phyloP scores from a whole-genome alignment of 2,113 vertebrate species.

The Eptesicus fuscus region DNA sequence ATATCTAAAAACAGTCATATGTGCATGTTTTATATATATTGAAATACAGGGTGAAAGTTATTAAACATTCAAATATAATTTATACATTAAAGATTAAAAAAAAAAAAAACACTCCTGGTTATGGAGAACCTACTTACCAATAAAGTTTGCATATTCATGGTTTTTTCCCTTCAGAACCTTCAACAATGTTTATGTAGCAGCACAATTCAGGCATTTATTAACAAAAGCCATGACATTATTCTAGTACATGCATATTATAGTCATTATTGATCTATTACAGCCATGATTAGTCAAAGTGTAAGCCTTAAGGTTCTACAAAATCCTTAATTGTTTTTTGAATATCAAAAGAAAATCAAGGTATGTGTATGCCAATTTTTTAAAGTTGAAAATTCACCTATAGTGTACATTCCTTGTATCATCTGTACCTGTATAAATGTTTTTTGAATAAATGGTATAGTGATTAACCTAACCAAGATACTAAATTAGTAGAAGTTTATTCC shows the following conservation, averaged over 20 bases:
- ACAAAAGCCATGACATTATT: neutral
- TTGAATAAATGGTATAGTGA: neutral
- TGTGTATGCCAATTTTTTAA: neutral
- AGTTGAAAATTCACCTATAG: neutral
- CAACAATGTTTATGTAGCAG: neutral
- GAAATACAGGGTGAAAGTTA: neutral
- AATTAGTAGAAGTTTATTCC: neutral
- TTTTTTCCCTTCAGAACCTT: neutral
- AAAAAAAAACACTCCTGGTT: neutral
- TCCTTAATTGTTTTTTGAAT: neutral
- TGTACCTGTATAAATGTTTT: neutral
- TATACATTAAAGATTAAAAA: conserved; percentile 1
- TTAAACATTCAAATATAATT: neutral
- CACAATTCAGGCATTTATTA: neutral
- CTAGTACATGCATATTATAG: neutral
- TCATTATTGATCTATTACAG: neutral
- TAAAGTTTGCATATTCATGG: neutral
- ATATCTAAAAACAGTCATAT: neutral
- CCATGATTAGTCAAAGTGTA: neutral
- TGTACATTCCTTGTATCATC: neutral
- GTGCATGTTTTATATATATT: neutral
- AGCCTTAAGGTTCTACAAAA: neutral
- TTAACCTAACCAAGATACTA: neutral
- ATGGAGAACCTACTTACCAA: neutral
- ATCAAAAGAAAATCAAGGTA: conserved; percentile 5